Evolutionary conservation across 2,888 invertebrate genomes (phyloP).

Genomic region (Trichopria drosophilae): DNA sequence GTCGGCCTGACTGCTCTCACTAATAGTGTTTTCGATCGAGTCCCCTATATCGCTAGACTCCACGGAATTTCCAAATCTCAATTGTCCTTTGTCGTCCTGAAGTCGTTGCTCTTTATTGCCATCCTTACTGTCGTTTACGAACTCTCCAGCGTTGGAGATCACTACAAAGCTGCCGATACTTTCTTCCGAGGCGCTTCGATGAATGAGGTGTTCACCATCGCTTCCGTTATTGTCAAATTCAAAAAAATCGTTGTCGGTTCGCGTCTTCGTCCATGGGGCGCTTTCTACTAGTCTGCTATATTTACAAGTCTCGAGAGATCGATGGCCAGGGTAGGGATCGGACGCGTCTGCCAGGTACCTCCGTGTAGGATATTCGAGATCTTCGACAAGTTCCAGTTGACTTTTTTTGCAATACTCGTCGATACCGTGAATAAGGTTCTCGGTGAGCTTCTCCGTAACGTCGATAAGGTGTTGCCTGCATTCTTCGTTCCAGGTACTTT

Average conservation of each 20-base stretch:
- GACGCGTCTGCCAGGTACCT: no score
- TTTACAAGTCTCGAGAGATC: no score
- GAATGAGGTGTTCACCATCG: conserved; percentile 26
- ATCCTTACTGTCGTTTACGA: conserved; percentile 55
- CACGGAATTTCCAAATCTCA: conserved; percentile 61
- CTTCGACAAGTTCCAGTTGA: conserved; percentile 46
- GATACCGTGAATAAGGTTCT: conserved; percentile 77
- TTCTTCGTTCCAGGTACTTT: conserved; percentile 65
- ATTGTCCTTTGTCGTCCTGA: conserved; percentile 59
- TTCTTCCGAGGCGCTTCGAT: conserved; percentile 34
- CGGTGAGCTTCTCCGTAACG: conserved; percentile 78
- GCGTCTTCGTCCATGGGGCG: conserved; percentile 38
- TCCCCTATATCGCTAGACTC: conserved; percentile 71
- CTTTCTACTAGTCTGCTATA: conserved; percentile 42
- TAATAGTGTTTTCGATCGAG: conserved; percentile 62
- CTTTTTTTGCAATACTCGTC: conserved; percentile 60
- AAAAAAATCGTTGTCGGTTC: conserved; percentile 33
- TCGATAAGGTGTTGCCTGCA: conserved; percentile 73
- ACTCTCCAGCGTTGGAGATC: conserved; percentile 45
- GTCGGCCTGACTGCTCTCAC: conserved; percentile 65
- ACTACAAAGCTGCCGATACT: conserved; percentile 42
- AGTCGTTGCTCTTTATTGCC: conserved; percentile 57
- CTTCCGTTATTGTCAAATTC: conserved; percentile 40
- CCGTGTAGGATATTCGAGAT: conserved; percentile 26
- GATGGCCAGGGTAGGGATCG: no score